Evolutionary conservation across 2,888 invertebrate genomes (phyloP).

Genomic region (Rhagophthalmus giganteus): DNA sequence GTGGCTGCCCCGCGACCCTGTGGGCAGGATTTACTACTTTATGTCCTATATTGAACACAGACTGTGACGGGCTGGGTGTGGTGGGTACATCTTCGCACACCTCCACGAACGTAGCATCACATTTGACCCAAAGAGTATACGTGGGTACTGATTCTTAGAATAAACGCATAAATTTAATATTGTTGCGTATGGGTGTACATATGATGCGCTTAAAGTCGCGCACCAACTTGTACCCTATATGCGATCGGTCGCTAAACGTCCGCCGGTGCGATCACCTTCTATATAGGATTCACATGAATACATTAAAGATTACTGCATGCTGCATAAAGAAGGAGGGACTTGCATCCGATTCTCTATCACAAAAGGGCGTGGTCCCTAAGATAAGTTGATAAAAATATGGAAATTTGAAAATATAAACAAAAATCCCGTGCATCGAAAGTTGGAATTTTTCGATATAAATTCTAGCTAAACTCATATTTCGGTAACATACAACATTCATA

Average conservation of each 20-base stretch:
- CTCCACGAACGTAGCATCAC: slow-evolving; percentile 57
- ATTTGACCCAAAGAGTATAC: slow-evolving; percentile 8
- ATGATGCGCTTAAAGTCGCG: slow-evolving; percentile 3
- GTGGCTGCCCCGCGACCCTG: slow-evolving; percentile 53
- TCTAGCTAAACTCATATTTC: neutral
- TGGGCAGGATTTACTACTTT: slow-evolving; percentile 56
- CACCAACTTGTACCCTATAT: slow-evolving; percentile 5
- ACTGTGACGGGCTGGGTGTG: slow-evolving; percentile 59
- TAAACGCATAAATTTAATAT: slow-evolving; percentile 9
- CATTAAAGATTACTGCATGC: slow-evolving; percentile 45
- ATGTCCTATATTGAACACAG: slow-evolving; percentile 62
- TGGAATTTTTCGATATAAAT: neutral
- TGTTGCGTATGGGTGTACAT: neutral
- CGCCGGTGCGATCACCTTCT: slow-evolving; percentile 42
- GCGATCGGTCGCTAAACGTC: slow-evolving; percentile 1
- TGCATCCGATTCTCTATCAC: slow-evolving; percentile 47
- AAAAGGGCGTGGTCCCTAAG: slow-evolving; percentile 52
- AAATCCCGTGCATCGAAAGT: slow-evolving; percentile 4
- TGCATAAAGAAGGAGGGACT: slow-evolving; percentile 46
- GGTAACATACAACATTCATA: too few species aligned
- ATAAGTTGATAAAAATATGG: slow-evolving; percentile 17
- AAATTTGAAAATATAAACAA: slow-evolving; percentile 17
- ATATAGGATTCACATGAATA: slow-evolving; percentile 38
- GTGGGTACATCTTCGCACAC: slow-evolving; percentile 59
- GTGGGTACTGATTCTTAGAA: slow-evolving; percentile 34